phyloP scores from a whole-genome alignment of 2,797 vertebrate genomes.

The Moxostoma hubbsi region DNA sequence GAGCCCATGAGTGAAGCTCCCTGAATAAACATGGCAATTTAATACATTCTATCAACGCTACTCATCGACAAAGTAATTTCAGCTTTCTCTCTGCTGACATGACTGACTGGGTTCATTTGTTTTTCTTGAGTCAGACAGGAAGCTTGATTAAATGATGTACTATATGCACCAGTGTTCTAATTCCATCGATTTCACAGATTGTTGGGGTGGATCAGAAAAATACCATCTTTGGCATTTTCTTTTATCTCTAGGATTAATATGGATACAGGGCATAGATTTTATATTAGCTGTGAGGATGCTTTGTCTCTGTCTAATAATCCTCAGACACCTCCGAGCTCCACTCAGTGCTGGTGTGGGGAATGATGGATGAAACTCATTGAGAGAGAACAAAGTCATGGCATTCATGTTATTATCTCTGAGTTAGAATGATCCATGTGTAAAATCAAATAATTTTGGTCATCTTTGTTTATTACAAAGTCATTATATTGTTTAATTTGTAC shows the following conservation, averaged over 20 bases:
- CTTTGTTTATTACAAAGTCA: background rate
- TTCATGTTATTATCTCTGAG: background rate
- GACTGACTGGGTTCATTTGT: background rate
- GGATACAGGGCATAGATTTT: conserved; percentile 4
- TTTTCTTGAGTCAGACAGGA: conserved; percentile 35
- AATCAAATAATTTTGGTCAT: background rate
- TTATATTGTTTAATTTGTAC: background rate
- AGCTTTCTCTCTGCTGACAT: conserved; percentile 6
- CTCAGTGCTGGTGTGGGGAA: background rate
- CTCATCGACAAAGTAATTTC: background rate
- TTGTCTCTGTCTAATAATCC: background rate
- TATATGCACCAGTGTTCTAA: background rate
- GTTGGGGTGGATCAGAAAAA: conserved; percentile 4
- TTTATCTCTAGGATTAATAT: conserved; percentile 5
- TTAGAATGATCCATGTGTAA: background rate
- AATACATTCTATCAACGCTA: conserved; percentile 10
- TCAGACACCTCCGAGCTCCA: background rate
- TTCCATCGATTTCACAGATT: conserved; percentile 12
- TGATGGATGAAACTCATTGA: conserved; percentile 40
- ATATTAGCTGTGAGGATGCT: background rate
- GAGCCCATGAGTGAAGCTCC: background rate
- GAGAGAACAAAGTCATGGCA: background rate
- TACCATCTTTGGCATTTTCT: background rate
- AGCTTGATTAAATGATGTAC: conserved; percentile 11
- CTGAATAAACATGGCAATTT: conserved; percentile 15